Conservation (phyloP, 37 sponge, comb jelly and placozoan species). For the Amphimedon queenslandica region DNA sequence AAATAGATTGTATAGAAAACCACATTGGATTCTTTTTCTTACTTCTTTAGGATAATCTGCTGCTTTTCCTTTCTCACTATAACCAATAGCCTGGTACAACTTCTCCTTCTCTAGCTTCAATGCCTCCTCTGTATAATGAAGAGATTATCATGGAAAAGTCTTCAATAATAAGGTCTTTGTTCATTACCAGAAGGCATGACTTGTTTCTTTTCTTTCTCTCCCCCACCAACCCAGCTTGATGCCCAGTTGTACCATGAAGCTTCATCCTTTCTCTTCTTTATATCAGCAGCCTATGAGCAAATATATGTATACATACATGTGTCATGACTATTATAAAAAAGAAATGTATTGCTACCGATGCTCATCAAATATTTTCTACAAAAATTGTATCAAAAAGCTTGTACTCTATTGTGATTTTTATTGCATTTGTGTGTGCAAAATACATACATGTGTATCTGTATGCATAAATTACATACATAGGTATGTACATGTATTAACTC, state of each 20-base stretch:
- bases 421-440: too few relatives aligned
- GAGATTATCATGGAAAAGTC: not conserved
- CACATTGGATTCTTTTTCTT: conserved; percentile 7
- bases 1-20: too few relatives aligned
- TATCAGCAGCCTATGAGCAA: conserved; percentile 3
- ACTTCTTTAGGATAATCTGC: conserved; percentile 53
- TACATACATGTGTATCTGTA: too few relatives aligned
- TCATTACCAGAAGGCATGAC: not conserved
- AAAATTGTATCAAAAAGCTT: too few relatives aligned
- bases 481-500: too few relatives aligned
- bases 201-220: not conserved
- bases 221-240: not conserved
- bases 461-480: too few relatives aligned
- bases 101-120: conserved; percentile 60
- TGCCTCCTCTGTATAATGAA: conserved; percentile 32
- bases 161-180: not conserved
- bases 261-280: not conserved
- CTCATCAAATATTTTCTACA: too few relatives aligned
- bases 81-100: conserved; percentile 70
- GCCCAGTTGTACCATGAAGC: conserved; percentile 1
- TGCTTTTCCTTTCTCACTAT: conserved; percentile 27
- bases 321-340: too few relatives aligned
- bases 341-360: too few relatives aligned
- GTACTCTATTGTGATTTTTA: too few relatives aligned
- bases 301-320: too few relatives aligned